Evolutionary conservation across 2,888 invertebrate genomes (phyloP), one percentile per base, ranked within the genome.

Genomic region (Amphipoea lucens): DNA sequence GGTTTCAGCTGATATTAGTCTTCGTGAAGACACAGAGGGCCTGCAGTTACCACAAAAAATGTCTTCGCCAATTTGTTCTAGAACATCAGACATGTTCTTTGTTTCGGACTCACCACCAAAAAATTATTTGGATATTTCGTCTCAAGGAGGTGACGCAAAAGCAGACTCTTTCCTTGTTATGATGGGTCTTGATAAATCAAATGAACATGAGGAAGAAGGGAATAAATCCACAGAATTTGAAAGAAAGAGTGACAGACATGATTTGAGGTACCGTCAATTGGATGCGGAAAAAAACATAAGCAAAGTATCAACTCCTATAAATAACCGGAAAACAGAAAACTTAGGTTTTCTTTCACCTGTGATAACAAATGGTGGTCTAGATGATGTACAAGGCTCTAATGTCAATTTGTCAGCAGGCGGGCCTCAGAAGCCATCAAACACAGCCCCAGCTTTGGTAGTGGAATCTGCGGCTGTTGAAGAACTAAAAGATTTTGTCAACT

Each of bases 151-250:
- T 57, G 96, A 96, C 66, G 91, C 91, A 57, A 95, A 94, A 89
- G 95, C 93, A 5, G 96, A 96, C 87, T 96, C 97, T 11, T 97
- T 97, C 83, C 93, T 97, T 67, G 95, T 93, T 48, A 95, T 95
- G 93, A 94, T 96, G 93, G 96, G 96, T 23, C 91, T 96, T 60
- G 96, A 96, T 87, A 95, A 95, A 87, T 93, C 95, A 17, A 95
- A 92, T 85, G 94, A 95, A 73, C 85, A 90, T 85, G 95, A 95
- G 82, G 94, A 94, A 62, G 94, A 95, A 76, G 87, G 73, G 0
- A 94, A 94, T 69, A 95, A 91, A 88, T 93, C 94, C 4, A 84
- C 90, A 2, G 94, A 95, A 23, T 90, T 88, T 87, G 94, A 94
- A 36, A 94, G 91, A 77, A 94, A 90, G 85, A 95, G 93, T 90